Evolutionary conservation across 2,797 vertebrate species (phyloP).

Genomic region (Pangasius sanitwongsei): DNA sequence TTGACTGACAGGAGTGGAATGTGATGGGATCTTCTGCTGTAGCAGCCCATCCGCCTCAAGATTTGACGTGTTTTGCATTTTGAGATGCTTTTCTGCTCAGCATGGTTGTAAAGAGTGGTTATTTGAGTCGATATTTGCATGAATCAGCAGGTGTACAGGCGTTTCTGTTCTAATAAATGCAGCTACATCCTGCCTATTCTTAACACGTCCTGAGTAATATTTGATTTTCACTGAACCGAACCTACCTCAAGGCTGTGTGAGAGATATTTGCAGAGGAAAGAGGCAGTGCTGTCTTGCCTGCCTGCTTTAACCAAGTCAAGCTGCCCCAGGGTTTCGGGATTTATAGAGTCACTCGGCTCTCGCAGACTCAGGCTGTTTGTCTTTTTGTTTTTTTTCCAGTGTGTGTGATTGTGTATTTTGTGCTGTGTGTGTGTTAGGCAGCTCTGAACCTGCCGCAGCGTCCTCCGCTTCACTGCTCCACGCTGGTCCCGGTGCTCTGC

Average conservation of each 20-base stretch:
- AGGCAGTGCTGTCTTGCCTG: background rate
- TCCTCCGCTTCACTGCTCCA: constrained; percentile 92
- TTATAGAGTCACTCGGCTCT: constrained; percentile 2
- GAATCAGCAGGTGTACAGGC: background rate
- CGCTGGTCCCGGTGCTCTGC: constrained; percentile 85
- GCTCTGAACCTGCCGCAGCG: constrained; percentile 87
- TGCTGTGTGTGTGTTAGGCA: constrained; percentile 75
- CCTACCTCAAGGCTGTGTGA: background rate
- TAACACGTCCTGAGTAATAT: background rate
- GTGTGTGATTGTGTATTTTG: background rate
- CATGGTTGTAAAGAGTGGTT: background rate
- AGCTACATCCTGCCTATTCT: background rate
- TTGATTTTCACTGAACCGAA: background rate
- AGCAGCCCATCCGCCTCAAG: background rate
- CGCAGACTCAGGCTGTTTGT: background rate
- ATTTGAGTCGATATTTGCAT: background rate
- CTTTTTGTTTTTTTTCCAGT: background rate
- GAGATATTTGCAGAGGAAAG: background rate
- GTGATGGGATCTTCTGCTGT: background rate
- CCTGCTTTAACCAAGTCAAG: background rate
- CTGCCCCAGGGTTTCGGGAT: background rate
- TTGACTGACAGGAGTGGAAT: background rate
- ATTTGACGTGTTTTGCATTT: background rate
- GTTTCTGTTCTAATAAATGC: background rate
- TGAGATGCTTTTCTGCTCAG: constrained; percentile 6